Evolutionary conservation across 1,140 invertebrate species (phyloP).

Genomic region (Drosophila lini): DNA sequence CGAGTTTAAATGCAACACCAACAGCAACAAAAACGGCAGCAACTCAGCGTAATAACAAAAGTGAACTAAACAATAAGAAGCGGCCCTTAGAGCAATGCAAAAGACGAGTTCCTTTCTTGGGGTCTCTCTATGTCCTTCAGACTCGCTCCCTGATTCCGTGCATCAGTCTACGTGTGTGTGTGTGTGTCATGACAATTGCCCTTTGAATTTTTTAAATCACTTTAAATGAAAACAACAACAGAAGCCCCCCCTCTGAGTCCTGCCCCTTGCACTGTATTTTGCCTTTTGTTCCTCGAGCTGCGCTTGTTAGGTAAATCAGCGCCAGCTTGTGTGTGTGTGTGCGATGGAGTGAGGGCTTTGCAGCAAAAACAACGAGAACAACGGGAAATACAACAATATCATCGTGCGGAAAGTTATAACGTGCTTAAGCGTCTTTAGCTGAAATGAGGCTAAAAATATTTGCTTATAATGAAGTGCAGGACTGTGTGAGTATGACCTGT

Average conservation of each 20-base stretch:
- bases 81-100: slow-evolving; percentile 51
- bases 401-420: slow-evolving; percentile 66
- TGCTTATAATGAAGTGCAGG: slow-evolving; percentile 72
- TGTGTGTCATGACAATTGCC: slow-evolving; percentile 73
- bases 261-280: slow-evolving; percentile 29
- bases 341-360: slow-evolving; percentile 20
- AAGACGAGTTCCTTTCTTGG: slow-evolving; percentile 62
- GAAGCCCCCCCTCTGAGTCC: slow-evolving; percentile 21
- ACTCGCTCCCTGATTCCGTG: slow-evolving; percentile 15
- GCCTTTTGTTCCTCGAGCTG: slow-evolving; percentile 65
- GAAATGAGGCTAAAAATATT: slow-evolving; percentile 82
- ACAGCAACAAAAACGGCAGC: slow-evolving; percentile 34
- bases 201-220: slow-evolving; percentile 83
- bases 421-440: slow-evolving; percentile 81
- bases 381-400: slow-evolving; percentile 39
- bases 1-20: slow-evolving; percentile 63
- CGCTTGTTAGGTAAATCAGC: slow-evolving; percentile 81
- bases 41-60: slow-evolving; percentile 69
- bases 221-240: slow-evolving; percentile 82
- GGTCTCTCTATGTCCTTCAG: slow-evolving; percentile 11
- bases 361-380: slow-evolving; percentile 43
- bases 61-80: slow-evolving; percentile 74
- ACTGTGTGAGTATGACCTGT: slow-evolving; percentile 54
- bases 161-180: slow-evolving; percentile 28
- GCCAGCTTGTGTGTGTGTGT: slow-evolving; percentile 38